Base-by-base conservation (phyloP, 2,888 invertebrate genomes). In the Tinea trinotella region DNA sequence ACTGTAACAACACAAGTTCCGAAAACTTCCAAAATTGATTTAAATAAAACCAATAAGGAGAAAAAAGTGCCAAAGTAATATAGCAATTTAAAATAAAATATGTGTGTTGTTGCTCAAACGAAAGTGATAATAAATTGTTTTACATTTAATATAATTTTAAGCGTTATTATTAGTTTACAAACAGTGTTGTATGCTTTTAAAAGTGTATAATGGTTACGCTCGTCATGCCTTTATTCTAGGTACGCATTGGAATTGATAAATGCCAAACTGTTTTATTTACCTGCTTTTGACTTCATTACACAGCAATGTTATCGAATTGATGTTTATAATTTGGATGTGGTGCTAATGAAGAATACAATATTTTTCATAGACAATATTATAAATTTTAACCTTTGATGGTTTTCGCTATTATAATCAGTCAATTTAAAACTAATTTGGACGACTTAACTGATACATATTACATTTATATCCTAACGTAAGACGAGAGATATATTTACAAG, bases 281-380 rank as follows among this genome's bases (percentile, higher is more conserved):
- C 57, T 59, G 55, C 58, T 53, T 58, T 57, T 52, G 57, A 35
- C 34, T 5, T 35, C 22, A 48, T 56, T 48, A 12, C 7, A 7
- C 30, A 30, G 30, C n/a, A 30, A 30, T 30, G n/a, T n/a, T n/a
- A n/a, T 30, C 40, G 7, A 15, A 40, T 40, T 40, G 13, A 40
- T n/a, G 40, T 7, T 55, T 19, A 57, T 58, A 56, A 35, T 52
- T 57, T 12, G 35, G 24, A 36, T 50, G 81, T 72, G 84, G 84
- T 84, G 83, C 83, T 83, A 81, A 68, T 36, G 36, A 71, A 71
- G 58, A 67, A 61, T 70, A 58, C 63, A 70, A 76, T 81, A 83
- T 83, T 78, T 79, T 81, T 77, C 71, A 76, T 79, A 81, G 76
- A 77, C 69, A 40, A 40, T 40, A 40, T 40, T n/a, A 15, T 3